Percentiles rank a stretch among this genome's conserved stretches.
Evolutionary conservation across 2,113 vertebrate species (phyloP).

Genomic region (Buteo buteo): DNA sequence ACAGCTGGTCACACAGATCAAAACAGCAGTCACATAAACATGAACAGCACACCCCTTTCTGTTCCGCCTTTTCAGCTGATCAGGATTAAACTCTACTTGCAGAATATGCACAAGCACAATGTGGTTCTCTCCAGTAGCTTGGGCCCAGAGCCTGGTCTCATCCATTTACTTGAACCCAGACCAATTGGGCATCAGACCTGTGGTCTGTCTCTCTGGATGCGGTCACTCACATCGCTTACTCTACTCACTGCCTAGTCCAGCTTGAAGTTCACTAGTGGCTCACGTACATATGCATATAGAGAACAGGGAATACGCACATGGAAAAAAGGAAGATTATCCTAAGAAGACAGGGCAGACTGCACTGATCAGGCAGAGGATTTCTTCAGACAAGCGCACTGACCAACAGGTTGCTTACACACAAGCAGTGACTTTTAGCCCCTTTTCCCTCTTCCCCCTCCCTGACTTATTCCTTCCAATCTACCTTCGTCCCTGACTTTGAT

Average conservation of each 20-base stretch:
- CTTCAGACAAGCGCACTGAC: background rate
- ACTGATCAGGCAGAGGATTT: background rate
- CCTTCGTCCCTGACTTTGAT: background rate
- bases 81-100: background rate
- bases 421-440: background rate
- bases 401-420: background rate
- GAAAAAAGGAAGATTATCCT: background rate
- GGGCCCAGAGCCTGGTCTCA: background rate
- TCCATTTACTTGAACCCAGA: background rate
- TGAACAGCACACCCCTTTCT: background rate
- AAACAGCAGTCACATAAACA: background rate
- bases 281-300: background rate
- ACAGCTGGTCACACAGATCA: background rate
- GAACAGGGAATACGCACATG: background rate
- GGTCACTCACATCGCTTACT: background rate
- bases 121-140: background rate
- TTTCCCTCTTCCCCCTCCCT: background rate
- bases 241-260: background rate
- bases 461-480: background rate
- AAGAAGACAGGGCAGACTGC: background rate
- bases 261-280: background rate
- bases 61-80: background rate
- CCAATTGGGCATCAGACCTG: fast-evolving
- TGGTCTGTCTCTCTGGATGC: background rate
- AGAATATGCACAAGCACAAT: background rate